Percentiles rank a stretch among this genome's conserved stretches.
phyloP scores from a whole-genome alignment of 2,888 invertebrate species.

The Allacma fusca region DNA sequence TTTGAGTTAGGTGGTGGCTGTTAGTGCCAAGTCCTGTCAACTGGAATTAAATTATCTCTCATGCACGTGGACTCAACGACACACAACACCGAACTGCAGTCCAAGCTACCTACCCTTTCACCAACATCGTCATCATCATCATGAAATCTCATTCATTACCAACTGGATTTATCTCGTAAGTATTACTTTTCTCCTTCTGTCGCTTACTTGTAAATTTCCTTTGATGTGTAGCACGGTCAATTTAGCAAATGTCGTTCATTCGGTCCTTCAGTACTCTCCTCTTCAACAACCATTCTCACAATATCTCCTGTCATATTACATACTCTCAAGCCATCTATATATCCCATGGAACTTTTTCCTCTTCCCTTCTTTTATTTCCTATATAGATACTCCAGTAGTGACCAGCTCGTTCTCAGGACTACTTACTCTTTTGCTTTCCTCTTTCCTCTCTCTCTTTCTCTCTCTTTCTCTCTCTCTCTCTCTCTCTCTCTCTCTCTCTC shows the following conservation, averaged over 20 bases:
- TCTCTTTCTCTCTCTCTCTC: too few relatives aligned
- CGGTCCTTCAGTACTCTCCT: neutral
- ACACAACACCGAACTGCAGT: neutral
- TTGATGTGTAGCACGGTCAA: neutral
- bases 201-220: constrained; percentile 8
- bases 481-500: too few relatives aligned
- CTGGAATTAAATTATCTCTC: constrained; percentile 16
- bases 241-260: neutral
- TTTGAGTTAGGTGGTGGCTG: constrained; percentile 16
- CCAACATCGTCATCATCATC: neutral
- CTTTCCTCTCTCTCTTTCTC: too few relatives aligned
- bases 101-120: neutral
- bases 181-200: constrained; percentile 7
- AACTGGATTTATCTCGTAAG: constrained; percentile 6
- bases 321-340: too few relatives aligned
- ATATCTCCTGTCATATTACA: too few relatives aligned
- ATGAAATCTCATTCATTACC: constrained; percentile 14
- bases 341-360: too few relatives aligned
- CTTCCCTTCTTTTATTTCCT: too few relatives aligned
- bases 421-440: too few relatives aligned
- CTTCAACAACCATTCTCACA: neutral
- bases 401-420: too few relatives aligned
- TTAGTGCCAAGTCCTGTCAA: constrained; percentile 16
- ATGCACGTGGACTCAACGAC: neutral
- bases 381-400: too few relatives aligned